These are phyloP conservation scores for Ateles fusciceps DNA, from an alignment of 2,797 vertebrate genomes.

Conservation along the genomic window DNA sequence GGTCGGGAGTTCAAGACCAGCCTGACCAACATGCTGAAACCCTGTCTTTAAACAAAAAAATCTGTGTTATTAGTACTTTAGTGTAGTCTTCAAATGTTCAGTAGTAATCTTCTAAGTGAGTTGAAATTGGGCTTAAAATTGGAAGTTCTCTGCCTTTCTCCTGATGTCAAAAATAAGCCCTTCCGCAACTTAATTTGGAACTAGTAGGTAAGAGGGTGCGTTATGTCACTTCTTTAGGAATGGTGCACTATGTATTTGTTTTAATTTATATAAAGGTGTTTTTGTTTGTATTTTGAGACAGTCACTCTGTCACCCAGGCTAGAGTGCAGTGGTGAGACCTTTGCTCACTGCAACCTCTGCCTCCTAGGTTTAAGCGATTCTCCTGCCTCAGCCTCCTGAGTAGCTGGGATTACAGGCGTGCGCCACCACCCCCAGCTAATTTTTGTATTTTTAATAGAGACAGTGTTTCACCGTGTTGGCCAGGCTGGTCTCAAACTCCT, in stretches of 20 bases:
- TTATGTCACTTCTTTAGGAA: not conserved
- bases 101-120: not conserved
- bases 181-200: slow-evolving; percentile 34
- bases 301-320: too few relatives aligned
- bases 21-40: too few relatives aligned
- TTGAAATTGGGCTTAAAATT: slow-evolving; percentile 34
- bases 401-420: too few relatives aligned
- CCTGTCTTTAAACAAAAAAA: not conserved
- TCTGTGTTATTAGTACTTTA: not conserved
- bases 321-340: too few relatives aligned
- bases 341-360: too few relatives aligned
- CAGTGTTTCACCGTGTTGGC: too few relatives aligned
- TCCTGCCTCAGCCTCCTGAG: too few relatives aligned
- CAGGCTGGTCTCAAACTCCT: not conserved
- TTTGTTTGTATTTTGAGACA: too few relatives aligned
- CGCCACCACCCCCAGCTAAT: too few relatives aligned
- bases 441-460: too few relatives aligned
- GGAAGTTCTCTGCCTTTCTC: not conserved
- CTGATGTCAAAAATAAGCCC: slow-evolving; percentile 3
- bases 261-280: not conserved
- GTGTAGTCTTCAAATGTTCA: not conserved
- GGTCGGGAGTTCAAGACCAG: too few relatives aligned
- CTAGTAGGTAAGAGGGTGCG: not conserved
- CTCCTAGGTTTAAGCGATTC: too few relatives aligned
- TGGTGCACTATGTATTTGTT: not conserved